Percentiles rank a stretch among this genome's conserved stretches.
These are phyloP conservation scores for Chaetodon trifasciatus DNA, from an alignment of 2,797 vertebrate species.

Conservation along the genomic window DNA sequence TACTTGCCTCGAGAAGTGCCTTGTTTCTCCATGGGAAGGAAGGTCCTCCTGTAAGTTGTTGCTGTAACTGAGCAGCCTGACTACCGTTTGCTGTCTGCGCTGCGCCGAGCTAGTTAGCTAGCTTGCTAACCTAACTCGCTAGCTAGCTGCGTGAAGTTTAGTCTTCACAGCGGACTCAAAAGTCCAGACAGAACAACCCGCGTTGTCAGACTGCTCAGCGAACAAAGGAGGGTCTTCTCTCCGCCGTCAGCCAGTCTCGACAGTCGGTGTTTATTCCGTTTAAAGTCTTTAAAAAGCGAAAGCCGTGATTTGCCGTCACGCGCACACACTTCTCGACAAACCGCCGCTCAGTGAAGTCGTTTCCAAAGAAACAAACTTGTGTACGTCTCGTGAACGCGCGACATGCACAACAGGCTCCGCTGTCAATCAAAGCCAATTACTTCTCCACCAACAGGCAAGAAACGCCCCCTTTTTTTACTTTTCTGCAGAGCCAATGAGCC, in stretches of 20 bases:
- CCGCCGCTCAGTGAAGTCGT: conserved; percentile 8
- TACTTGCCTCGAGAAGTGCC: conserved; percentile 46
- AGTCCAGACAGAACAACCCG: conserved; percentile 14
- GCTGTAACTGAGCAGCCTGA: conserved; percentile 20
- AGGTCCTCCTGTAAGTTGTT: conserved; percentile 37
- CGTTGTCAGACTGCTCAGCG: neutral
- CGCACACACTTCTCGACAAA: neutral
- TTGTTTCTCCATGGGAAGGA: conserved; percentile 31
- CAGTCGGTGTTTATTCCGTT: neutral
- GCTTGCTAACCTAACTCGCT: conserved; percentile 19
- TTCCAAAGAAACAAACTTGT: conserved; percentile 43
- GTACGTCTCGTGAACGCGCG: conserved; percentile 53
- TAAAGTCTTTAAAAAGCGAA: neutral
- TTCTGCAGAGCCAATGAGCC: neutral
- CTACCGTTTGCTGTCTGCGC: conserved; percentile 8
- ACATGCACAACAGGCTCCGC: conserved; percentile 16
- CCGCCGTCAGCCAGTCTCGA: neutral
- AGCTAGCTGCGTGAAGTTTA: conserved; percentile 45
- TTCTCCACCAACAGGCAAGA: neutral
- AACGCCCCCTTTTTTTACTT: conserved; percentile 1
- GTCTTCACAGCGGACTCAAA: neutral
- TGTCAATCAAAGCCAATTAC: conserved; percentile 63
- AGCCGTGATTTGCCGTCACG: conserved; percentile 1
- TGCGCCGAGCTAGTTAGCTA: conserved; percentile 32
- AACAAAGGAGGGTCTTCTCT: neutral